Percentiles rank a stretch among this genome's conserved stretches.
phyloP scores from a whole-genome alignment of 1,140 invertebrate species.

The Magallana ariakensis region DNA sequence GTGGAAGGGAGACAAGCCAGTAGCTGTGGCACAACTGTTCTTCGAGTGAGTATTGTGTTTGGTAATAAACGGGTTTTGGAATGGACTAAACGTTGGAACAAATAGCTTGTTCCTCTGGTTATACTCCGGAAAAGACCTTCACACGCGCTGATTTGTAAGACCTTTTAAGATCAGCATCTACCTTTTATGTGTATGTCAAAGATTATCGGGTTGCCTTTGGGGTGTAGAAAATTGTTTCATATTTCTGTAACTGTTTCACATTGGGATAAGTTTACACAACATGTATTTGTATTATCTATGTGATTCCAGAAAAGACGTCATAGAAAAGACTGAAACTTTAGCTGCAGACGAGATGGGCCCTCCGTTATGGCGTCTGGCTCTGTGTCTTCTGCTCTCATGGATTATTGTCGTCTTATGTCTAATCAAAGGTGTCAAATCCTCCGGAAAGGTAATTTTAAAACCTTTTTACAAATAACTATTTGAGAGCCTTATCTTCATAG shows the following conservation, averaged over 20 bases:
- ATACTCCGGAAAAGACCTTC: no score
- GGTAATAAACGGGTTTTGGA: background rate
- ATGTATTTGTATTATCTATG: no score
- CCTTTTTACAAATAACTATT: background rate
- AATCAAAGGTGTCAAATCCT: constrained; percentile 98
- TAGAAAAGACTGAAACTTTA: constrained; percentile 71
- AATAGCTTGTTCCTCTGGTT: no score
- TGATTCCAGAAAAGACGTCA: constrained; percentile 62
- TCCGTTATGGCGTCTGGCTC: constrained; percentile 95
- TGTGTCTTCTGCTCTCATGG: constrained; percentile 95
- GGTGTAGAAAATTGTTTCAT: no score
- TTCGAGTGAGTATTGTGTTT: constrained; percentile 61
- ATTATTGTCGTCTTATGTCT: constrained; percentile 97
- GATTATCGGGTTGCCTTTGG: no score
- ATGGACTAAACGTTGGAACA: no score
- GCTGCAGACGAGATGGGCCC: constrained; percentile 86
- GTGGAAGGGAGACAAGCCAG: constrained; percentile 53
- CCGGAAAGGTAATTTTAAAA: constrained; percentile 87
- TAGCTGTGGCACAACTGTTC: constrained; percentile 60
- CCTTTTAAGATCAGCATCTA: no score
- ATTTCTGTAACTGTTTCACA: no score
- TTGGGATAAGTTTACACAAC: no score
- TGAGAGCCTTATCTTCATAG: no score
- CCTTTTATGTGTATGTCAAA: no score
- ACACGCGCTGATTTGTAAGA: no score